phyloP scores from a whole-genome alignment of 1,140 invertebrate genomes.

The Euura lappo region DNA sequence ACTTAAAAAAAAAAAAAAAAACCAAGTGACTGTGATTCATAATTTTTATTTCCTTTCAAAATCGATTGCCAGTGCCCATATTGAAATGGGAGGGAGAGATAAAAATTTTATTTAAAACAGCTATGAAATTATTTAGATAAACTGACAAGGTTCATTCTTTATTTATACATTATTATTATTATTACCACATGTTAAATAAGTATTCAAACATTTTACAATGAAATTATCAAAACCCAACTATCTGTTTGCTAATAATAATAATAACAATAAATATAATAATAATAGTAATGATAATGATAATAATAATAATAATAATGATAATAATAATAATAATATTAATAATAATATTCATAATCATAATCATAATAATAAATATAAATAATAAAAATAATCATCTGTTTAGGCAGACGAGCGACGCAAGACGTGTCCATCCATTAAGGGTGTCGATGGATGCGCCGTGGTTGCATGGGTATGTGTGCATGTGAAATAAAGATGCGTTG shows the following conservation, averaged over 20 bases:
- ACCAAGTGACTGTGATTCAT: background rate
- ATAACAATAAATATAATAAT: too few species aligned
- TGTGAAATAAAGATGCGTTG: slow-evolving; percentile 2
- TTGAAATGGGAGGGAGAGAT: background rate
- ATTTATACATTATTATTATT: background rate
- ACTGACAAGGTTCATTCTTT: slow-evolving; percentile 1
- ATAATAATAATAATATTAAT: too few species aligned
- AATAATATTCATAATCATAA: too few species aligned
- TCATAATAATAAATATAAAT: too few species aligned
- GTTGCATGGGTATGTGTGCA: background rate
- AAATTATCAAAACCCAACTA: background rate
- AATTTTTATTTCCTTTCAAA: background rate
- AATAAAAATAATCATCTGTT: background rate
- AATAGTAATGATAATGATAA: too few species aligned
- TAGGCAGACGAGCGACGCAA: background rate
- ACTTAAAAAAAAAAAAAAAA: background rate
- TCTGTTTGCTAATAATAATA: background rate
- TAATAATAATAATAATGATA: too few species aligned
- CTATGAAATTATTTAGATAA: background rate
- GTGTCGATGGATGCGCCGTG: background rate
- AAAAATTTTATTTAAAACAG: background rate
- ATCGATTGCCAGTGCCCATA: background rate
- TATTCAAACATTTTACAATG: background rate
- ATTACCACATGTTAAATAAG: background rate
- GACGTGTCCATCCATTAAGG: background rate